Evolutionary conservation across 1,140 invertebrate genomes (phyloP), one percentile per base, ranked within the genome.

Genomic region (Schmidtea mediterranea): DNA sequence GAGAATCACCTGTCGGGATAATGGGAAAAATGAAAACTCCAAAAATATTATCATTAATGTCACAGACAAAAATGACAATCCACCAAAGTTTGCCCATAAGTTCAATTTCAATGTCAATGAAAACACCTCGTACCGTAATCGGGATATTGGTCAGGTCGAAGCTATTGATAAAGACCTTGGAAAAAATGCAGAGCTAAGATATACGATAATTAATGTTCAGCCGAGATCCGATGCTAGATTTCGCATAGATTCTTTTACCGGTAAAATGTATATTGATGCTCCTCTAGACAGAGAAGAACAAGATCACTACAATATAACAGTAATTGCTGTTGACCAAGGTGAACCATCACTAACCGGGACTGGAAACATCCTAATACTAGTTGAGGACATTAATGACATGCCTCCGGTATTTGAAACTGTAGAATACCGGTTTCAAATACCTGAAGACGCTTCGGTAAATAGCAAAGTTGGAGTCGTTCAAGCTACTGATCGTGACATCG

Each of bases 261-360:
- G 43, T 5, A 45, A 19, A 13, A 8, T 45, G 2, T 13, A 3
- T 13, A 8, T 21, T 21, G 21, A 45, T 21, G 6, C 15, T 15
- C 15, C 15, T 45, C n/a, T 45, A 21, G 21, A 45, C n/a, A 45
- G 43, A 45, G 43, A 45, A 45, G 43, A 19, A 12, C 18, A 45
- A 45, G 43, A 45, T n/a, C 15, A 15, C 6, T 45, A 19, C 22
- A 15, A 45, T 15, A 19, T 45, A 9, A 19, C 12, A 2, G n/a
- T 45, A 2, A 19, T 45, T 2, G 43, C 21, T 21, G 12, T 13
- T 9, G 43, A 45, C n/a, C 18, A 45, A 21, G 39, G 39, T 40
- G 19, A 15, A 40, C 43, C 43, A 45, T 19, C 15, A 24, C 18
- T 13, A 13, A 19, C 18, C 5, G 21, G 23, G 5, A 22, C 15